Base-by-base conservation (phyloP, 1,140 invertebrate species). In the Pomacea maculata region DNA sequence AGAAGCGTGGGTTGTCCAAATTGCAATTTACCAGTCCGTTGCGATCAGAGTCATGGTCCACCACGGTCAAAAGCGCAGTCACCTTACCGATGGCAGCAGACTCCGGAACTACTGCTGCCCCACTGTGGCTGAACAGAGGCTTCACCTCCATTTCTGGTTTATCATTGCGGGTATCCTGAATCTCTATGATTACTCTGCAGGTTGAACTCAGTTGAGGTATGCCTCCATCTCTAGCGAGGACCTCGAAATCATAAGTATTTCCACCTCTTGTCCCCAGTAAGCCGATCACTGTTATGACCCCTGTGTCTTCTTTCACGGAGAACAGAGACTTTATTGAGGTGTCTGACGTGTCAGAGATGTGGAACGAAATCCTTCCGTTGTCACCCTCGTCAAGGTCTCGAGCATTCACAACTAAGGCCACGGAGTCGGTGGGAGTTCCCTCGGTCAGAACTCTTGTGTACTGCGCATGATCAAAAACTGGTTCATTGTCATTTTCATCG, bases 401-500 rank as follows among this genome's bases (percentile, higher is more conserved):
- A 10, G 97, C 95, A 15, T 92, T 93, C 19, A 98, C 94, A 76
- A 95, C 93, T 21, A 98, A 95, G 0, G 98, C 92, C 0, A 93
- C 94, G 19, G 93, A 93, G 3, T 95, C 95, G 17, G 95, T 93
- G 52, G 93, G 90, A 1, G 94, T 92, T 79, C 94, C 94, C 92
- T 98, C 97, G 81, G 94, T 95, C 0, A 98, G 85, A 21, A 84
- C 90, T 0, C 95, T 93, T 86, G 95, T 94, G 86, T 96, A 95
- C 64, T 55, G 73, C 11, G 86, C 77, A 67, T 92, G 88, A 14
- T 63, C 67, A 73, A 89, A 88, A 10, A 94, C 93, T 0, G 97
- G 97, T 91, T 97, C 95, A 91, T 99, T 98, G 89, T 99, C 97
- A 89, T 99, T 99, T 0, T 97, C 94, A 91, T 99, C 97, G 87